A percentile compares a stretch with the other conserved stretches of the same genome.
These are phyloP conservation scores for Drosophila lacicola DNA, from an alignment of 2,888 invertebrate species.

Conservation along the genomic window DNA sequence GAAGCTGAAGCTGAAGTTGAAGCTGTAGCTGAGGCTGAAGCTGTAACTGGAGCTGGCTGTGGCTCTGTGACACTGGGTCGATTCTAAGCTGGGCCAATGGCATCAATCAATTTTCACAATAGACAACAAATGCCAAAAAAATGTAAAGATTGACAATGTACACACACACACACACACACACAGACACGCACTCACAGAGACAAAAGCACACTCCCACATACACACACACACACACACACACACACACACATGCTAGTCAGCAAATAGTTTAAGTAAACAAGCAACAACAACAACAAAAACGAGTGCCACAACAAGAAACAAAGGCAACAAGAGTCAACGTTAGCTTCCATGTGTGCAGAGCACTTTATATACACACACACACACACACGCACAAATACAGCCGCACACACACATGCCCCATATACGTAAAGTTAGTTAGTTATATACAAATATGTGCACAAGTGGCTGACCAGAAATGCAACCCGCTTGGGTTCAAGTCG, in stretches of 20 bases:
- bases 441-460: slow-evolving; percentile 73
- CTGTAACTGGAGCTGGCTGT: slow-evolving; percentile 4
- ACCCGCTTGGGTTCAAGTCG: slow-evolving; percentile 31
- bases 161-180: slow-evolving; percentile 4
- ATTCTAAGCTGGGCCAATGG: slow-evolving; percentile 26
- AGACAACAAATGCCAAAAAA: slow-evolving; percentile 44
- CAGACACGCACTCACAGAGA: slow-evolving; percentile 11
- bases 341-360: slow-evolving; percentile 61
- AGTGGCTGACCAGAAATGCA: slow-evolving; percentile 45
- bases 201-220: slow-evolving; percentile 15
- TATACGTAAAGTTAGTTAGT: slow-evolving; percentile 60
- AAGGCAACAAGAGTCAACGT: slow-evolving; percentile 50
- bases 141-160: slow-evolving; percentile 25
- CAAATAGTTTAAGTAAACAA: slow-evolving; percentile 73
- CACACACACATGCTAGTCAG: slow-evolving; percentile 30
- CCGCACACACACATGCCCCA: neutral
- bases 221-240: slow-evolving; percentile 11
- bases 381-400: slow-evolving; percentile 6
- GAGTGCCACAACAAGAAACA: slow-evolving; percentile 33
- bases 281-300: slow-evolving; percentile 25
- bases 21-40: neutral
- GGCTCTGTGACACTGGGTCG: neutral
- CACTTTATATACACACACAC: slow-evolving; percentile 52
- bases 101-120: slow-evolving; percentile 54
- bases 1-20: slow-evolving; percentile 1